Conservation (phyloP, 2,797 vertebrate genomes). For the Diplodus puntazzo region DNA sequence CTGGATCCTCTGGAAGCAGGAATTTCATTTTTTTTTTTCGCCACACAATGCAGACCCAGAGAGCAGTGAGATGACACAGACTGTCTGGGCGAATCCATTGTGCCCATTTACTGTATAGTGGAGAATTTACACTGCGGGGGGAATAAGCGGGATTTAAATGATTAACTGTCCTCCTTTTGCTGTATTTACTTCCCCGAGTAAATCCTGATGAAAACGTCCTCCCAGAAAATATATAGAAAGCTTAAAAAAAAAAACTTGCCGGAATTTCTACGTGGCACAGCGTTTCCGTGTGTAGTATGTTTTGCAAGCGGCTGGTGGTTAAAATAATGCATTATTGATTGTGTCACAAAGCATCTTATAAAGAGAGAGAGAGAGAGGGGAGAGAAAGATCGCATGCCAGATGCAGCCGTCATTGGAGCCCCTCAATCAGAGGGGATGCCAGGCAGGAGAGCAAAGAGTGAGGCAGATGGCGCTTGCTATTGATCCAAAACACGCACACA, state of each 20-base stretch:
- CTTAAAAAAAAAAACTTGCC: slow-evolving; percentile 2
- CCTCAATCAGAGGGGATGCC: slow-evolving; percentile 72
- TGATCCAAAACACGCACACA: slow-evolving; percentile 73
- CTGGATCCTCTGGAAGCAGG: slow-evolving; percentile 58
- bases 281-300: slow-evolving; percentile 28
- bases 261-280: slow-evolving; percentile 16
- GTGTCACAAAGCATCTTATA: slow-evolving; percentile 58
- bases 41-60: slow-evolving; percentile 59
- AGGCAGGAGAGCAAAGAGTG: slow-evolving; percentile 50
- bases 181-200: slow-evolving; percentile 35
- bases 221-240: slow-evolving; percentile 27
- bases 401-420: slow-evolving; percentile 79
- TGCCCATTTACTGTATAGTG: slow-evolving; percentile 38
- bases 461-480: slow-evolving; percentile 74
- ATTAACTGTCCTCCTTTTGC: slow-evolving; percentile 34
- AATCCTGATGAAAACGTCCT: slow-evolving; percentile 33
- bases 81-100: slow-evolving; percentile 51
- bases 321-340: slow-evolving; percentile 74
- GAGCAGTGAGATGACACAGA: slow-evolving; percentile 55
- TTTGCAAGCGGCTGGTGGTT: slow-evolving; percentile 61
- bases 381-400: slow-evolving; percentile 63
- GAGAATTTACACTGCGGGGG: slow-evolving; percentile 35
- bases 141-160: slow-evolving; percentile 48
- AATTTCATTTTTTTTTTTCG: slow-evolving; percentile 58
- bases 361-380: slow-evolving; percentile 24